These are phyloP conservation scores for Nephrotoma guestfalica DNA, from an alignment of 2,888 invertebrate genomes.

Conservation along the genomic window DNA sequence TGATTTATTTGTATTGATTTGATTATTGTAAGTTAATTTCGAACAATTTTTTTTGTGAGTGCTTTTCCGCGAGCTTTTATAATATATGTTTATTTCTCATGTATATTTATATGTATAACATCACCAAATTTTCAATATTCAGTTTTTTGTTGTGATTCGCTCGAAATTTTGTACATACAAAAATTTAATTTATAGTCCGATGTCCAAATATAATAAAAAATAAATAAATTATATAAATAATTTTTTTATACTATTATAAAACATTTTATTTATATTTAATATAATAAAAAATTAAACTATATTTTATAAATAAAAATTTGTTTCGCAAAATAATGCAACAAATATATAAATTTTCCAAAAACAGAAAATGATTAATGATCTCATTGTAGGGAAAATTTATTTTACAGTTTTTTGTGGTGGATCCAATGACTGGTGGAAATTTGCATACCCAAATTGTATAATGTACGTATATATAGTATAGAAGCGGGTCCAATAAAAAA, in stretches of 20 bases:
- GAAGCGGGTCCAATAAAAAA: background rate
- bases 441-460: background rate
- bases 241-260: background rate
- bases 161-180: background rate
- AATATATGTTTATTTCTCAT: background rate
- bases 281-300: background rate
- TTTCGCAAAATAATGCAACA: background rate
- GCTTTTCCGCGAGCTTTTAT: background rate
- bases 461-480: too few species aligned
- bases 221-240: background rate
- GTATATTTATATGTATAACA: background rate
- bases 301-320: background rate
- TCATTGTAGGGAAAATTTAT: background rate
- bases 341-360: background rate
- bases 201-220: background rate
- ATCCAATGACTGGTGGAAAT: background rate
- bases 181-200: background rate
- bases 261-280: background rate
- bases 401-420: background rate
- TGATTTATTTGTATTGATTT: background rate
- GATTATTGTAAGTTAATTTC: background rate
- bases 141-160: background rate
- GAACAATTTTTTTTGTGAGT: background rate
- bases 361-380: background rate
- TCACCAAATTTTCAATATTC: background rate